Base-by-base conservation (phyloP, 2,797 vertebrate genomes). In the Sphenodon punctatus region DNA sequence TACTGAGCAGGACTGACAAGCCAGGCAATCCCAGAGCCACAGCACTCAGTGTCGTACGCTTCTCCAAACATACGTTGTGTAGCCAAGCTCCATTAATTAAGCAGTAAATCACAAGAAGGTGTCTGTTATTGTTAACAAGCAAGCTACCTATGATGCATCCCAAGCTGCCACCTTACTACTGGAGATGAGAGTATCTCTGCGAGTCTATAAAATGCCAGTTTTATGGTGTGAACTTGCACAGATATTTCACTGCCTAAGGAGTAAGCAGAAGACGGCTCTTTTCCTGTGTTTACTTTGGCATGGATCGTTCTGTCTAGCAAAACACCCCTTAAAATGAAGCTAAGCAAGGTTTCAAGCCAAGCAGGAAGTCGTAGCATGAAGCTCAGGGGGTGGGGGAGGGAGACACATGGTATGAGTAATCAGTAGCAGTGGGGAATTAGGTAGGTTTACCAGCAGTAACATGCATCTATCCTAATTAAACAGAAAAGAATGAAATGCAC, bases 51-150 rank as follows among this genome's bases (percentile, higher is more conserved):
- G 51, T 67, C 48, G 51, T 39, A 58, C n/a, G n/a, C n/a, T n/a
- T 86, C 84, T 78, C 41, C 43, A 17, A 79, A 74, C 34, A 53
- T 71, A 76, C 53, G 78, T 76, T 85, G 72, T 6, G 0, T 74
- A 79, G 88, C 91, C 87, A 87, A 27, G 39, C 71, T 67, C 64
- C 58, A 41, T 59, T 82, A 86, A 86, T 85, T 80, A 89, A 84
- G 83, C 48, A 20, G 84, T 75, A 61, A 90, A 80, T 55, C 71
- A 58, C 71, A 75, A 74, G 71, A 20, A 61, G 36, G 72, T 67
- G 69, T 66, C 68, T 60, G n/a, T n/a, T n/a, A n/a, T 41, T 59
- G 1, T 1, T 76, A 82, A 59, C 80, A 46, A 73, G 82, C 82
- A 76, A 88, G 88, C 72, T 67, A 81, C 60, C 55, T 60, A 61